phyloP scores from a whole-genome alignment of 1,140 invertebrate species.

The Drosophila melanica region DNA sequence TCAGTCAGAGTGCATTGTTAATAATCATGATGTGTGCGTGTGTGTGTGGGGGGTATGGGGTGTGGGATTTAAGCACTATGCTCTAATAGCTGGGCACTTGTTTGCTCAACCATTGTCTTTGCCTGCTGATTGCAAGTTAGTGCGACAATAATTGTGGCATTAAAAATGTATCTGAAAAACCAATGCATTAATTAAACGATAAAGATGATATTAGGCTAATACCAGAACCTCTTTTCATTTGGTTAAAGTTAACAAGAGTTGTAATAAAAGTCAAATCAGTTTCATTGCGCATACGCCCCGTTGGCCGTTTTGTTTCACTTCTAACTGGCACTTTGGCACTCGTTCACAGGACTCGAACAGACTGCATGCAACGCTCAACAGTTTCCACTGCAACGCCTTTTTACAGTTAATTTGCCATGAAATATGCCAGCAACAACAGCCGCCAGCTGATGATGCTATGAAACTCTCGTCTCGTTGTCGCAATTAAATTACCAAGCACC shows the following conservation, averaged over 20 bases:
- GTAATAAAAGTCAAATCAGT: conserved; percentile 10
- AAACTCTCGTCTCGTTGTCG: conserved; percentile 31
- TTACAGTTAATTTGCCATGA: conserved; percentile 66
- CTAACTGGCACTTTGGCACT: conserved; percentile 3
- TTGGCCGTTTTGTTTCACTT: conserved; percentile 16
- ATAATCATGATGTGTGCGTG: conserved; percentile 52
- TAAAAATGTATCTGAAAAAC: conserved; percentile 43
- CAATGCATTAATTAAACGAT: conserved; percentile 62
- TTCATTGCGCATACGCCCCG: conserved; percentile 41
- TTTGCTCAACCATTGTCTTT: conserved; percentile 65
- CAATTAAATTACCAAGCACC: conserved; percentile 68
- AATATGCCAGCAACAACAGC: conserved; percentile 62
- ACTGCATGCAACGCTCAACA: conserved; percentile 32
- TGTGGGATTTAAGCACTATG: conserved; percentile 27
- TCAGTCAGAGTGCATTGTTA: conserved; percentile 72
- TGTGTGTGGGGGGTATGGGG: too few relatives aligned
- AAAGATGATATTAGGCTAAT: conserved; percentile 20
- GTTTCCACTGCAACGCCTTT: conserved; percentile 65
- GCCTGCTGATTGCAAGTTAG: conserved; percentile 66
- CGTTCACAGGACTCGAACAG: conserved; percentile 18
- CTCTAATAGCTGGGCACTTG: conserved; percentile 16
- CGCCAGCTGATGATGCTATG: conserved; percentile 36
- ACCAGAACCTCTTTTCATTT: background rate
- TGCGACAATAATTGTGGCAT: conserved; percentile 77
- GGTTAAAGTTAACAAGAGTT: background rate